A percentile compares a stretch with the other conserved stretches of the same genome.
Evolutionary conservation across 2,797 vertebrate species (phyloP).

Genomic region (Hylomyscus alleni): DNA sequence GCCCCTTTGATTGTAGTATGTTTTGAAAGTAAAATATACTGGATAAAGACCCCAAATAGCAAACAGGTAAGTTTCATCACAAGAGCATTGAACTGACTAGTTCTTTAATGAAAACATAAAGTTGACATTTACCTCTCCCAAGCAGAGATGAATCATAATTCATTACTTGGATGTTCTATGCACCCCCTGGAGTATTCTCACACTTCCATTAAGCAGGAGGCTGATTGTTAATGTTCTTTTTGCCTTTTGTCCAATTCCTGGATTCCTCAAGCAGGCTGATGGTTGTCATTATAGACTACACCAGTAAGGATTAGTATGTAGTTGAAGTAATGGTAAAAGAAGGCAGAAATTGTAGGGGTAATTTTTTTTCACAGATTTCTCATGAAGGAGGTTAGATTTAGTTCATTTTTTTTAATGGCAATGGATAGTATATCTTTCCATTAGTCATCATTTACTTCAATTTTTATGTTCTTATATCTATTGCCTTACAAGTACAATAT

Average conservation of each 20-base stretch:
- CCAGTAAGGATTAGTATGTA: background rate
- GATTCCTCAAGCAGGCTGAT: background rate
- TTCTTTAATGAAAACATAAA: background rate
- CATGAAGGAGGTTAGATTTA: background rate
- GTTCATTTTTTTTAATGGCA: background rate
- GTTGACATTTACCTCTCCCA: background rate
- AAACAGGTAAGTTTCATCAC: background rate
- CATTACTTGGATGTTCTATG: accelerated
- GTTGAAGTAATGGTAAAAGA: background rate
- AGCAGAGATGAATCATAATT: background rate
- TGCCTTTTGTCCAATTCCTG: background rate
- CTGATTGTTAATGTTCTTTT: background rate
- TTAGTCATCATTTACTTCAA: background rate
- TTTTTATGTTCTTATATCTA: background rate
- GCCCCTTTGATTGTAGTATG: background rate
- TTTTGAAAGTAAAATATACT: background rate
- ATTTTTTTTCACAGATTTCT: background rate
- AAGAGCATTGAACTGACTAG: background rate
- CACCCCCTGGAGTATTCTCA: background rate
- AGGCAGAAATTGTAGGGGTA: background rate
- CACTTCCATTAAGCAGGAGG: no score
- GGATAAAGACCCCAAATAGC: background rate
- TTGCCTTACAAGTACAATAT: background rate
- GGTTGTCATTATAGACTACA: background rate
- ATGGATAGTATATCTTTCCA: background rate